Conservation (phyloP, 2,797 vertebrate genomes). For the Syndactyla subalaris region DNA sequence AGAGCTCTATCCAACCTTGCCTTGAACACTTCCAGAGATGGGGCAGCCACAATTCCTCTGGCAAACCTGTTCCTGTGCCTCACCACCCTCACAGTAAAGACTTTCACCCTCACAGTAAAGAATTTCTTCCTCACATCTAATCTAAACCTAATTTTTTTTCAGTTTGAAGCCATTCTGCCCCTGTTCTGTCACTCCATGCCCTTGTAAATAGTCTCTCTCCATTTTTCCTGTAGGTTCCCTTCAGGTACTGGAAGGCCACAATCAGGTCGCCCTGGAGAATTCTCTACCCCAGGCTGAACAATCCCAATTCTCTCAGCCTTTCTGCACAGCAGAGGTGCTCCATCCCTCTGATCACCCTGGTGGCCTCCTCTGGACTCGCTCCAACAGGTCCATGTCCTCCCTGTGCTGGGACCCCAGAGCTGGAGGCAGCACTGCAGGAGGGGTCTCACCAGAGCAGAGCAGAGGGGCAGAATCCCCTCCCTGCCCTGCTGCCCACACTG, state of each 20-base stretch:
- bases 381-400: neutral
- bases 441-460: neutral
- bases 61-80: neutral
- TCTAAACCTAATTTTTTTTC: neutral
- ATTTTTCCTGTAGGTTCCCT: neutral
- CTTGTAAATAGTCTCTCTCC: neutral
- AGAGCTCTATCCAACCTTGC: neutral
- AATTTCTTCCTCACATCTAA: neutral
- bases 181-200: neutral
- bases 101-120: no score
- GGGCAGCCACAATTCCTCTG: neutral
- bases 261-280: accelerated
- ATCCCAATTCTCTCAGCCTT: accelerated
- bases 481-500: neutral
- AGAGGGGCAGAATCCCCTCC: neutral
- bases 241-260: accelerated
- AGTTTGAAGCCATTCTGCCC: neutral
- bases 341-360: neutral
- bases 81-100: neutral
- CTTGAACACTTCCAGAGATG: neutral
- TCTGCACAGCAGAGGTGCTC: neutral
- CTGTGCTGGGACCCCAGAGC: neutral
- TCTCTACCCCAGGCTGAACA: accelerated
- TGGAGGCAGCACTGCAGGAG: neutral
- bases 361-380: neutral